Base-by-base conservation (phyloP, 2,888 invertebrate species). In the Sarcophaga subvicina region DNA sequence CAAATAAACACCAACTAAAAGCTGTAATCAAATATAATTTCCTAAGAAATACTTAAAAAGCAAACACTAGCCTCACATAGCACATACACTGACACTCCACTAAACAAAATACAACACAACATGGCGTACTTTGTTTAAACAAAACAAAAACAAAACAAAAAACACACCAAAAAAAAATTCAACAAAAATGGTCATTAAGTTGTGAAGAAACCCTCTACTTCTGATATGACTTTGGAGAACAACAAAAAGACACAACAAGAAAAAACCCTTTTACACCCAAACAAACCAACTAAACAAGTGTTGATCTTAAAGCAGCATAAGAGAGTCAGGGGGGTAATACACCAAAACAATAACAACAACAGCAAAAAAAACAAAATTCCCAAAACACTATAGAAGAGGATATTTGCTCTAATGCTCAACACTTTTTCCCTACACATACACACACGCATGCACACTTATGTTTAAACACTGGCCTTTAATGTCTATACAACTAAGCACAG, bases 11-110 rank as follows among this genome's bases (percentile, higher is more conserved):
- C 86, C 78, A 83, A 79, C 86, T 80, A 78, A 83, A 83, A 87
- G 86, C 66, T 78, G 86, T 81, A 87, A 87, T 87, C 86, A 87
- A 87, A 87, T 83, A 87, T 87, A 83, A 87, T 87, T 87, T 87
- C 86, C 70, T 70, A 54, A 54, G 54, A 54, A 54, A 54, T 54
- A 54, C 54, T 54, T 54, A 54, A 54, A 54, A 54, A 54, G 37
- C 37, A 37, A 37, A 37, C 37, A 37, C 37, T 54, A 54, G 14
- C 12, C 14, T 12, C 4, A 80, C 64, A 70, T 37, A 37, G 8
- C 75, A 67, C 69, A 76, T 27, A 70, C 62, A 14, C 11, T 12
- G 1, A 54, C 49, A 11, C 14, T 14, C 4, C 2, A 14, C 37
- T 4, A 27, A 54, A 12, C n/a, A 10, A 63, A 76, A 81, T 5